phyloP scores from a whole-genome alignment of 2,113 vertebrate genomes.

The Struthio camelus region DNA sequence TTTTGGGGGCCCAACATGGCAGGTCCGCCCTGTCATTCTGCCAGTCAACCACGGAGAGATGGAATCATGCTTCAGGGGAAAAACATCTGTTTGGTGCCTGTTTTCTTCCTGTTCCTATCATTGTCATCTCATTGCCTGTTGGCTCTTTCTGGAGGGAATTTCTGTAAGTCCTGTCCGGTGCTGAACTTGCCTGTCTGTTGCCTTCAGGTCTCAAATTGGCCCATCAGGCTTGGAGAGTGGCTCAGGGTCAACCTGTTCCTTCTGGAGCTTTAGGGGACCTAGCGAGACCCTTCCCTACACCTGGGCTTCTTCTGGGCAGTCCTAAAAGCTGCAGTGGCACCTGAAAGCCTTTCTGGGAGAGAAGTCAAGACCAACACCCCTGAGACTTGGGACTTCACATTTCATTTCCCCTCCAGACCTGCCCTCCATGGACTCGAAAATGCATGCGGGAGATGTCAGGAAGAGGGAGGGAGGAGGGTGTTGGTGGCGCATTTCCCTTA shows the following conservation, averaged over 20 bases:
- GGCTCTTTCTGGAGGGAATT: neutral
- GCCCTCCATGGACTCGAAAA: no score
- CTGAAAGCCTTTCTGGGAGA: no score
- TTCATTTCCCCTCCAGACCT: no score
- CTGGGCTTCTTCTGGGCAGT: neutral
- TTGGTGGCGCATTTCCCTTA: no score
- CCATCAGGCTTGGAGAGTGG: neutral
- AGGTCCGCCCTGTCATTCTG: neutral
- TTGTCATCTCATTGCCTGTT: neutral
- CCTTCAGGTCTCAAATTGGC: neutral
- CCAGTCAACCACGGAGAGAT: neutral
- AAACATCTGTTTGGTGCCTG: neutral
- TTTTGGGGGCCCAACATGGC: no score
- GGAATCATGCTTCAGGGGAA: neutral
- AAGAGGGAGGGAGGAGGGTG: no score
- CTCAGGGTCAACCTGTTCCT: neutral
- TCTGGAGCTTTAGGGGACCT: neutral
- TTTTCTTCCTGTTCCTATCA: neutral
- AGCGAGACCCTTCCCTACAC: neutral
- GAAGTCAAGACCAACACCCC: no score
- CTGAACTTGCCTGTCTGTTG: neutral
- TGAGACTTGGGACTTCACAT: no score
- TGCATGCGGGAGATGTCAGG: no score
- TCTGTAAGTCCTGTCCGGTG: neutral
- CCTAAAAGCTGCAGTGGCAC: no score